Conservation (phyloP, 2,888 invertebrate species). For the Nesidiocoris tenuis region DNA sequence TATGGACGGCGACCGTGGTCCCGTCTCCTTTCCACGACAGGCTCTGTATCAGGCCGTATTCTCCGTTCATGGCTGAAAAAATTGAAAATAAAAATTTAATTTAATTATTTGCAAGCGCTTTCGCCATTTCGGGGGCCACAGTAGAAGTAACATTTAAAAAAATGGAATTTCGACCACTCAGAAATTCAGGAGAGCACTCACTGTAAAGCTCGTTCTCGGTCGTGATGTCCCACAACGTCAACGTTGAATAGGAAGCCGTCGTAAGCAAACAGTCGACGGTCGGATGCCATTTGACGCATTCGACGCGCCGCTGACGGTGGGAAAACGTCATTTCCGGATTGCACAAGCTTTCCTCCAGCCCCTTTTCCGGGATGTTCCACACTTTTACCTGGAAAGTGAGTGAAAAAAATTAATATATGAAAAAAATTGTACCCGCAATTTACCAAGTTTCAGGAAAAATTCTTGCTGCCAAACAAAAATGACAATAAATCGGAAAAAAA, state of each 20-base stretch:
- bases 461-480: too few relatives aligned
- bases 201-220: slow-evolving; percentile 78
- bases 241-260: slow-evolving; percentile 76
- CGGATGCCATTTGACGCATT: slow-evolving; percentile 89
- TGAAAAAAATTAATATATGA: too few relatives aligned
- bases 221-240: slow-evolving; percentile 84
- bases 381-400: slow-evolving; percentile 74
- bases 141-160: too few relatives aligned
- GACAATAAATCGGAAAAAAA: too few relatives aligned
- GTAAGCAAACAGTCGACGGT: slow-evolving; percentile 86
- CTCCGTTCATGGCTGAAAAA: slow-evolving; percentile 66
- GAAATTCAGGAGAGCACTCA: slow-evolving; percentile 55
- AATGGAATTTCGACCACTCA: too few relatives aligned
- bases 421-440: too few relatives aligned
- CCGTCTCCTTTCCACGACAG: slow-evolving; percentile 90
- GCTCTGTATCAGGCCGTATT: slow-evolving; percentile 85
- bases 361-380: slow-evolving; percentile 84
- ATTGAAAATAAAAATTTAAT: slow-evolving; percentile 4
- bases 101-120: background rate
- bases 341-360: slow-evolving; percentile 72
- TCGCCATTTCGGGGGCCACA: background rate
- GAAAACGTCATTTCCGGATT: slow-evolving; percentile 79
- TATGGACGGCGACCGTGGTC: slow-evolving; percentile 75
- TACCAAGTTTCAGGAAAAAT: too few relatives aligned
- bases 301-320: slow-evolving; percentile 80